Evolutionary conservation across 2,888 invertebrate genomes (phyloP).

Genomic region (Drosophila seclusa): DNA sequence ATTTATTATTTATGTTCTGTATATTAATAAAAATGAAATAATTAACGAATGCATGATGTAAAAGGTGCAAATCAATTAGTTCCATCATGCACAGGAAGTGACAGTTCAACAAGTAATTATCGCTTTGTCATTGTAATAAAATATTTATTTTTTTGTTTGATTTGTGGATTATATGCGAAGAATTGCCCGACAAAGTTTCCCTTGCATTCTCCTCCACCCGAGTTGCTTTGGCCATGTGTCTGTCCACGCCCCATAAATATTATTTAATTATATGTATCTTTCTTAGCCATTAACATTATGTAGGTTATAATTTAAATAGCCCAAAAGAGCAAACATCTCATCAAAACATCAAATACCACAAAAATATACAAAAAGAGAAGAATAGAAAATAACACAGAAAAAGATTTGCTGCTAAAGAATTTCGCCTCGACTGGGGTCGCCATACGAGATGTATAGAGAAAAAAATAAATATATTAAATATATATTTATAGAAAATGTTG

Average conservation of each 20-base stretch:
- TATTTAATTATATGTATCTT: conserved; percentile 71
- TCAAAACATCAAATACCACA: conserved; percentile 61
- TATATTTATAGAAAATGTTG: conserved; percentile 75
- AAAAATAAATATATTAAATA: conserved; percentile 40
- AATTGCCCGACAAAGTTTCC: conserved; percentile 13
- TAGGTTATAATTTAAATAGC: conserved; percentile 78
- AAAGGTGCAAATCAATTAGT: conserved; percentile 5
- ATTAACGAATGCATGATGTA: neutral
- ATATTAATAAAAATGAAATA: neutral
- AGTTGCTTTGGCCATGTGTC: conserved; percentile 70
- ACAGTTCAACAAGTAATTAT: conserved; percentile 40
- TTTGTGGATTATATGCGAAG: conserved; percentile 26
- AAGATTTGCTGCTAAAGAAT: conserved; percentile 71
- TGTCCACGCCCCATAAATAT: conserved; percentile 78
- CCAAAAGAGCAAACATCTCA: conserved; percentile 48
- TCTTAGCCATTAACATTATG: conserved; percentile 75
- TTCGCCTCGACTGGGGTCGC: conserved; percentile 79
- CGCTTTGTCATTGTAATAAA: conserved; percentile 26
- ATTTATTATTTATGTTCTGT: neutral
- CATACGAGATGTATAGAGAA: conserved; percentile 38
- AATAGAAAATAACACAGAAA: conserved; percentile 29
- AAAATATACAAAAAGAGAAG: conserved; percentile 30
- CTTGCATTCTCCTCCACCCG: conserved; percentile 11
- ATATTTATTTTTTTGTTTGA: conserved; percentile 5
- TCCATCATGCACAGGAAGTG: conserved; percentile 11